These are phyloP conservation scores for Hypomecis punctinalis DNA, from an alignment of 2,888 invertebrate genomes.

Conservation along the genomic window DNA sequence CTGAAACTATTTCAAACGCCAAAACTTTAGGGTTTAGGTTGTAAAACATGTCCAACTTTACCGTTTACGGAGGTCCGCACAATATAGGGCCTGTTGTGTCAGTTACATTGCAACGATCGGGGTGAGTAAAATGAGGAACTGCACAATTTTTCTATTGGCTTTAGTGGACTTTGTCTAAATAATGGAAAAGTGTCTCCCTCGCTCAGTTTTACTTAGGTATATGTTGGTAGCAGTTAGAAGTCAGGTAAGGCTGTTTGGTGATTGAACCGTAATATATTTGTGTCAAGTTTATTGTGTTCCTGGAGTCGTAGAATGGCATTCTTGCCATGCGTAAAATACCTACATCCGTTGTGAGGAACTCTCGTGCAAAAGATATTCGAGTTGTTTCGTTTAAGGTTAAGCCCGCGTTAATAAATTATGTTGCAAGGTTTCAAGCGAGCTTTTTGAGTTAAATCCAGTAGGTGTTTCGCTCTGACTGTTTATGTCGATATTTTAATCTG, in stretches of 20 bases:
- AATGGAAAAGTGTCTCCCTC: neutral
- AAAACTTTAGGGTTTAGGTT: conserved; percentile 19
- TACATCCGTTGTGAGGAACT: neutral
- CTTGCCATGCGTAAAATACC: neutral
- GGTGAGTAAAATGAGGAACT: neutral
- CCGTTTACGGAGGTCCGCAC: conserved; percentile 5
- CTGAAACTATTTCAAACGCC: conserved; percentile 6
- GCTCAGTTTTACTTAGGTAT: neutral
- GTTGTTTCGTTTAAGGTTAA: too few species aligned
- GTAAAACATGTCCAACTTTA: conserved; percentile 13
- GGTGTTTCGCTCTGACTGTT: neutral
- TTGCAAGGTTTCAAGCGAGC: too few species aligned
- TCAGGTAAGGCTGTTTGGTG: neutral
- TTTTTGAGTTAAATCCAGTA: too few species aligned
- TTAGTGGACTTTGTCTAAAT: neutral
- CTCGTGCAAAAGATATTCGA: neutral
- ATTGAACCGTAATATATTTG: conserved; percentile 3
- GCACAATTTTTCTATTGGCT: neutral
- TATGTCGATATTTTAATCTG: too few species aligned
- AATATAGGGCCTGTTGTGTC: conserved; percentile 11
- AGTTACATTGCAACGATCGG: neutral
- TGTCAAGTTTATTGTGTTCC: neutral
- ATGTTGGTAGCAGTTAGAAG: neutral
- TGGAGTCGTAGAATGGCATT: neutral
- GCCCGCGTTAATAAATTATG: too few species aligned